Evolutionary conservation across 2,888 invertebrate genomes (phyloP).

Genomic region (Platycnemis pennipes): DNA sequence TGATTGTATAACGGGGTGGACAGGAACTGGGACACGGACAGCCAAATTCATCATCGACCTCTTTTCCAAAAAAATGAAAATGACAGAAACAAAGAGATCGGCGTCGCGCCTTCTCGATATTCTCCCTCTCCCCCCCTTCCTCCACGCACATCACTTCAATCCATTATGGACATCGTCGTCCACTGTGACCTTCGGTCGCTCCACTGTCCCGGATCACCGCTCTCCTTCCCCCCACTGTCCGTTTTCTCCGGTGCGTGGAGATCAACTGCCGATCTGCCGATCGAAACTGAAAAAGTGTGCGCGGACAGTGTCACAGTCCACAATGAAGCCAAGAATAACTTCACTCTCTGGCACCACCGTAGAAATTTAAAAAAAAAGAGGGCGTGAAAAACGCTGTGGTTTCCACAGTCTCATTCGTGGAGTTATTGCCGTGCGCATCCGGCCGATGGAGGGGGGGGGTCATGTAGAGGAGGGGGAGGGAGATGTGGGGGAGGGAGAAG

Average conservation of each 20-base stretch:
- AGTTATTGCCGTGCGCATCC: neutral
- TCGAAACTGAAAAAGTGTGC: neutral
- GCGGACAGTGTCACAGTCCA: neutral
- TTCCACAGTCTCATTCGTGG: neutral
- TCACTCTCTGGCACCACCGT: neutral
- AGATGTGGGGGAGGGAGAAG: neutral
- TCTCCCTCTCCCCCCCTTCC: neutral
- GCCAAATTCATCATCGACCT: neutral
- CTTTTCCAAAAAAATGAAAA: neutral
- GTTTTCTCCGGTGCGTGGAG: neutral
- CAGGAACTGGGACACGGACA: neutral
- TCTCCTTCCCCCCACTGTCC: too few relatives aligned
- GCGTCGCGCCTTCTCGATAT: neutral
- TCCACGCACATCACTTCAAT: neutral
- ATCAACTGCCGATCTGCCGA: neutral
- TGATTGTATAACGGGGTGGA: neutral
- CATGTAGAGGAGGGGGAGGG: neutral
- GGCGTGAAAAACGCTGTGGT: neutral
- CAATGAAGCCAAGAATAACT: constrained; percentile 24
- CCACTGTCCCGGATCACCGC: neutral
- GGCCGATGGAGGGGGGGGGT: neutral
- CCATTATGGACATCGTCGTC: neutral
- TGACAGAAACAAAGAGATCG: neutral
- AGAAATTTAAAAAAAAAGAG: neutral
- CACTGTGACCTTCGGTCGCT: neutral